Evolutionary conservation across 1,140 invertebrate species (phyloP).

Genomic region (Teleopsis dalmanni): DNA sequence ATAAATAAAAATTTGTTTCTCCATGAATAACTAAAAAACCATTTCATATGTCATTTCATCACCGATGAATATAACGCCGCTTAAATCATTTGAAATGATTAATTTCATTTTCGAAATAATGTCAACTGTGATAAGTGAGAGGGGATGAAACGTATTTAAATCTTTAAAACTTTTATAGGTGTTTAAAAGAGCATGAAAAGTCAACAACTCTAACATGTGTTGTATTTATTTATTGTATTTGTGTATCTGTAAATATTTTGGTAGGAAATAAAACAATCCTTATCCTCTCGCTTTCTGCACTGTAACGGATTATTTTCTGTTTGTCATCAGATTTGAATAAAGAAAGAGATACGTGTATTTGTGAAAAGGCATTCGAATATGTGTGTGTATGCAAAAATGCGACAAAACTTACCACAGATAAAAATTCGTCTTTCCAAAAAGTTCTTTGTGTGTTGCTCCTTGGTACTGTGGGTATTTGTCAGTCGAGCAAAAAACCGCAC

Average conservation of each 20-base stretch:
- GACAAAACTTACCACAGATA: no score
- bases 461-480: slow-evolving; percentile 22
- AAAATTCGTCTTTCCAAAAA: not conserved
- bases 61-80: no score
- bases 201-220: slow-evolving; percentile 22
- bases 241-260: not conserved
- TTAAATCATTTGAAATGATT: no score
- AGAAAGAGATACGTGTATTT: slow-evolving; percentile 2
- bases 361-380: not conserved
- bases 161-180: slow-evolving; percentile 15
- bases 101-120: no score
- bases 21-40: no score
- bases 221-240: not conserved
- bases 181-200: slow-evolving; percentile 43
- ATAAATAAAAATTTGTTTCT: no score
- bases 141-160: slow-evolving; percentile 7
- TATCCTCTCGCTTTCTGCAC: no score
- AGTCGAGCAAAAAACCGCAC: slow-evolving; percentile 30
- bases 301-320: slow-evolving; percentile 41
- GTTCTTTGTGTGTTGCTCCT: not conserved
- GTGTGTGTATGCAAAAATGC: not conserved
- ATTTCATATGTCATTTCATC: no score
- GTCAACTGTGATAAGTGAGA: not conserved
- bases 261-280: not conserved
- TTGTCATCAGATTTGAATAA: slow-evolving; percentile 27